Evolutionary conservation across 2,113 vertebrate genomes (phyloP).

Genomic region (Plecturocebus donacophilus): DNA sequence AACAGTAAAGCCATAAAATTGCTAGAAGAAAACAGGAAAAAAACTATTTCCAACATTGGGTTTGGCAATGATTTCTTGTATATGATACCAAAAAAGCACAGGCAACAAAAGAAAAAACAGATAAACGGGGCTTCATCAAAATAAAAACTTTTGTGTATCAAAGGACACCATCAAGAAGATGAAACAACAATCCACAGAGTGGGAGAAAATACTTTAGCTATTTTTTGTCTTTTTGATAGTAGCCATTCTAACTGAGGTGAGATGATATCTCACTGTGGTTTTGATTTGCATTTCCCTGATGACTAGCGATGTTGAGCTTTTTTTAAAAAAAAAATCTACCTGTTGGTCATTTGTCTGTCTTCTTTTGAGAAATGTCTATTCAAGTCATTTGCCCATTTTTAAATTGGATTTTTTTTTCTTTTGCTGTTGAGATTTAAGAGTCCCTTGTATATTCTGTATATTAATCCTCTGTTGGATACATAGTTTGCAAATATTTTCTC

Average conservation of each 20-base stretch:
- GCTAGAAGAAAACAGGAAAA: neutral
- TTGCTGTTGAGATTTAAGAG: neutral
- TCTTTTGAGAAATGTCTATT: neutral
- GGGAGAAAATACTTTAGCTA: neutral
- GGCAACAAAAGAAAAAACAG: neutral
- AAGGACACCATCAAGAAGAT: neutral
- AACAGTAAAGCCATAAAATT: neutral
- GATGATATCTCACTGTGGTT: no score
- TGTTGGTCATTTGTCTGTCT: neutral
- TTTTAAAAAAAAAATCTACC: no score
- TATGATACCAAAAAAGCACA: neutral
- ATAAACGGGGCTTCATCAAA: neutral
- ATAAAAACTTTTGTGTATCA: neutral
- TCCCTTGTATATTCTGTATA: neutral
- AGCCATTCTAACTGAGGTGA: no score
- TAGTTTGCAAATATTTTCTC: neutral
- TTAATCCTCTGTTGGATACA: neutral
- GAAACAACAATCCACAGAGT: neutral
- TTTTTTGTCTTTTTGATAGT: no score
- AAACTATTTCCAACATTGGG: neutral
- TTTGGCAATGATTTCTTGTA: neutral
- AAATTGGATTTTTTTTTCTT: neutral
- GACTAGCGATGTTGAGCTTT: neutral
- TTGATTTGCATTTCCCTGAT: neutral
- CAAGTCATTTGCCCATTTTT: neutral